Evolutionary conservation across 35 echinoderm and acorn worm genomes (phyloP).

Genomic region (Ophiothrix spiculata): DNA sequence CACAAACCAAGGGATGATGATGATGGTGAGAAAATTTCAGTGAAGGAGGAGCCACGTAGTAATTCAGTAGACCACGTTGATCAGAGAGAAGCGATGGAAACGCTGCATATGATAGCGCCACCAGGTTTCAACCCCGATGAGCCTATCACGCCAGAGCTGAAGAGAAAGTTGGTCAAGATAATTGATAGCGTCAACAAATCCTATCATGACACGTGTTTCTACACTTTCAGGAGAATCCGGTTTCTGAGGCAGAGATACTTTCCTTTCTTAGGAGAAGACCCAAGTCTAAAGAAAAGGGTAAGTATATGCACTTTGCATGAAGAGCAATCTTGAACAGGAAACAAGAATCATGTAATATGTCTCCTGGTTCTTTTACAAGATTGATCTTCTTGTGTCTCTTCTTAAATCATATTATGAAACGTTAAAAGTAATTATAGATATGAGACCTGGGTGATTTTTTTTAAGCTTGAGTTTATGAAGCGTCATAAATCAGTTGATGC

Average conservation of each 20-base stretch:
- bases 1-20: neutral
- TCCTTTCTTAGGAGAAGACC: slow-evolving; percentile 78
- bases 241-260: slow-evolving; percentile 81
- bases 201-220: slow-evolving; percentile 93
- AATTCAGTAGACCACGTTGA: slow-evolving; percentile 9
- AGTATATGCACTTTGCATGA: too few species aligned
- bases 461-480: too few species aligned
- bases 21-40: slow-evolving; percentile 18
- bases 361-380: too few species aligned
- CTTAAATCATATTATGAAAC: too few species aligned
- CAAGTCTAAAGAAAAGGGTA: slow-evolving; percentile 64
- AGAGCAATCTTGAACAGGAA: too few species aligned
- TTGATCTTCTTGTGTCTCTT: too few species aligned
- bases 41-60: slow-evolving; percentile 49
- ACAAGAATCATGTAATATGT: too few species aligned
- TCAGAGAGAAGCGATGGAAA: neutral
- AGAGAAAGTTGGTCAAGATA: slow-evolving; percentile 60
- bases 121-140: slow-evolving; percentile 75
- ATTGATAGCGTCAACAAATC: slow-evolving; percentile 79
- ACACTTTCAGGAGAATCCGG: slow-evolving; percentile 87
- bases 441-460: too few species aligned
- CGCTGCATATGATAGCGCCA: slow-evolving; percentile 16
- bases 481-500: too few species aligned
- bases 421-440: too few species aligned
- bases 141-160: slow-evolving; percentile 67